Base-by-base conservation (phyloP, 2,113 vertebrate genomes). In the Arvicanthis niloticus region DNA sequence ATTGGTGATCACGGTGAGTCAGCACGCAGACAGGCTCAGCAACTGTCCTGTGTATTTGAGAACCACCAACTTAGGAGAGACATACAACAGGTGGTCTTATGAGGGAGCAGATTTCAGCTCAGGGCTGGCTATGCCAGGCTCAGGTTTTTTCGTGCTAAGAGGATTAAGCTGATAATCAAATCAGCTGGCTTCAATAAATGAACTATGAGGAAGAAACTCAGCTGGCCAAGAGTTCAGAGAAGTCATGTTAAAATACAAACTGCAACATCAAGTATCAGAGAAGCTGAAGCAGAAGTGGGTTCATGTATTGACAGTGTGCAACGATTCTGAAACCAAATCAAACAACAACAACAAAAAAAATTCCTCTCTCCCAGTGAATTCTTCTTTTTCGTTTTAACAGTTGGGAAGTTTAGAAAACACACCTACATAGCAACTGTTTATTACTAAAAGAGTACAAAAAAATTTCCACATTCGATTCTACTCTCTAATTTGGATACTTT, bases 361-460 rank as follows among this genome's bases (percentile, higher is more conserved):
- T 3, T 80, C 3, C 17, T 7, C 6, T 89, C 17, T 65, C 72
- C 77, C 19, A 17, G 73, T 67, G 17, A 85, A 67, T 76, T 94
- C 78, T 89, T 85, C 86, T 94, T 97, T 93, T 94, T 93, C 37
- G 88, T 81, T 93, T 0, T 56, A 96, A 96, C 93, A 96, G 75
- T 91, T 97, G 96, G 96, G 65, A 96, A 94, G 70, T 31, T 88
- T 37, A 73, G 58, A 67, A 94, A 91, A 91, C 34, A 97, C 84
- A 98, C 94, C 95, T 96, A 97, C 92, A 68, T 82, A 96, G 97
- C 95, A 97, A 91, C 95, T 97, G 88, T 95, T 96, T 92, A 95
- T 93, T 95, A 88, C 82, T 93, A 94, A 96, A 42, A 89, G 21
- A 7, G 62, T 80, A 88, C 17, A 70, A 94, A 48, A 95, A 96